phyloP scores from a whole-genome alignment of 2,113 vertebrate genomes.

The Pogona vitticeps region DNA sequence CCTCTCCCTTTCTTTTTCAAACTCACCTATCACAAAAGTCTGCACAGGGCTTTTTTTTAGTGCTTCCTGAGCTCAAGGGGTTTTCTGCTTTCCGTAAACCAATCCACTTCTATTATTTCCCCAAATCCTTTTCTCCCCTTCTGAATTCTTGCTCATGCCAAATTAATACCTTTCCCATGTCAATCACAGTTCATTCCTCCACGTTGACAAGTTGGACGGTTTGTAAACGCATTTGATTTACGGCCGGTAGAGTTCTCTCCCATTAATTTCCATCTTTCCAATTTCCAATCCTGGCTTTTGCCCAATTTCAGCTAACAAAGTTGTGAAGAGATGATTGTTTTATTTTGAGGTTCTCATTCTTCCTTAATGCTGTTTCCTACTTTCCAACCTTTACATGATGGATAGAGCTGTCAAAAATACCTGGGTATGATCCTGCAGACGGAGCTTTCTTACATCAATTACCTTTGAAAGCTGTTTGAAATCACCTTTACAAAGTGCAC shows the following conservation, averaged over 20 bases:
- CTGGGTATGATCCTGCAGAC: conserved; percentile 45
- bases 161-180: conserved; percentile 57
- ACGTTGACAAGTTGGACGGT: conserved; percentile 35
- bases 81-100: conserved; percentile 32
- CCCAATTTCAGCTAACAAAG: conserved; percentile 62
- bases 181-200: conserved; percentile 50
- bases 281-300: conserved; percentile 66
- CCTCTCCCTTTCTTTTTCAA: background rate
- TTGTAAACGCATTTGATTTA: conserved; percentile 64
- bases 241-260: conserved; percentile 47
- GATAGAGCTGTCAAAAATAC: conserved; percentile 69
- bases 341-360: conserved; percentile 67
- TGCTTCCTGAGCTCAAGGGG: background rate
- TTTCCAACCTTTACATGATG: conserved; percentile 65
- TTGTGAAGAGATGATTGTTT: conserved; percentile 65
- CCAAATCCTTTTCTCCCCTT: background rate
- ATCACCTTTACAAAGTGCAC: conserved; percentile 40
- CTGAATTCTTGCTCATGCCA: conserved; percentile 32
- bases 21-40: background rate
- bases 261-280: conserved; percentile 69
- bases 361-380: conserved; percentile 66
- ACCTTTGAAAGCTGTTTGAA: conserved; percentile 17
- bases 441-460: conserved; percentile 50
- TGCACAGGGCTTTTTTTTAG: background rate
- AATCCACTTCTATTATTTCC: conserved; percentile 46